These are phyloP conservation scores for Microplitis manilae DNA, from an alignment of 2,888 invertebrate species.

Conservation along the genomic window DNA sequence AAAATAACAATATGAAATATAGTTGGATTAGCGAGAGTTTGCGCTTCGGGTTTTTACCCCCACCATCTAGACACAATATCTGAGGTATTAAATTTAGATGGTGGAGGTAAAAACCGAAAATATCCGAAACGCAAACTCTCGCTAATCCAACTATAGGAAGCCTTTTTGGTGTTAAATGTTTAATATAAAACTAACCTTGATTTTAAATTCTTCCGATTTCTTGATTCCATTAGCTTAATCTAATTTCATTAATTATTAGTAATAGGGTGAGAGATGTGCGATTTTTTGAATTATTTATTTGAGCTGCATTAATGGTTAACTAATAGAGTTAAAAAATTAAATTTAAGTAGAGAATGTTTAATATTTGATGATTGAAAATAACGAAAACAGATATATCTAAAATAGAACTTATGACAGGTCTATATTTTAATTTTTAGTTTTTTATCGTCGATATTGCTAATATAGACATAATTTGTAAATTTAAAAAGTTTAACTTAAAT, in stretches of 20 bases:
- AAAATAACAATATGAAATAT: constrained; percentile 26
- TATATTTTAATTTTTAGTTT: no score
- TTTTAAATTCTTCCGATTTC: constrained; percentile 1
- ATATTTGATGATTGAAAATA: neutral
- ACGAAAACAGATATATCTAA: neutral
- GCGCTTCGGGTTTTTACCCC: no score
- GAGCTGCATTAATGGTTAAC: neutral
- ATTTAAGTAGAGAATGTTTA: neutral
- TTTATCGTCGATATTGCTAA: no score
- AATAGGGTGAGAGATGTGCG: neutral
- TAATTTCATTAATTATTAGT: neutral
- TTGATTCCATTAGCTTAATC: constrained; percentile 6
- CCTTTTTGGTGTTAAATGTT: constrained; percentile 4
- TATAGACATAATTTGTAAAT: no score
- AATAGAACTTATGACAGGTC: neutral
- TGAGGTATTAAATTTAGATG: no score
- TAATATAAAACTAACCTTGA: constrained; percentile 1
- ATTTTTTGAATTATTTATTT: neutral
- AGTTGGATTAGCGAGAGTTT: no score
- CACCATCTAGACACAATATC: no score
- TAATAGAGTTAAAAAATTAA: neutral
- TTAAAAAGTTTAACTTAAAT: neutral
- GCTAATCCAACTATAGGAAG: no score
- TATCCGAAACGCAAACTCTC: no score
- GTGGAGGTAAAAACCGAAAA: no score